Conservation (phyloP, 2,888 invertebrate species). For the Aspidapion aeneum region DNA sequence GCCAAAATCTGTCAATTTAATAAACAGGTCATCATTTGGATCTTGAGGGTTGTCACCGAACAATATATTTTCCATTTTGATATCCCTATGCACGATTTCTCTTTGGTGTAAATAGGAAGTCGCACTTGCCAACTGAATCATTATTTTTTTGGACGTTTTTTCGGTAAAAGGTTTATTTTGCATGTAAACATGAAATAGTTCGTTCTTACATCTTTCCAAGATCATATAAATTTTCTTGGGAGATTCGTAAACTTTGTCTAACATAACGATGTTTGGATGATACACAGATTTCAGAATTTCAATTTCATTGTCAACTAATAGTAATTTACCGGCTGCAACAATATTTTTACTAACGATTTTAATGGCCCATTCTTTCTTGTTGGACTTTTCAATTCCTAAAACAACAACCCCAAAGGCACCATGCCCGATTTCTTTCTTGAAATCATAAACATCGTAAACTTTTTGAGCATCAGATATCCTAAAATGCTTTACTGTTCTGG, state of each 20-base stretch:
- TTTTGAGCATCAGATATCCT: constrained; percentile 40
- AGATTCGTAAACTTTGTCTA: constrained; percentile 54
- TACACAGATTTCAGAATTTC: constrained; percentile 53
- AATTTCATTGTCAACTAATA: constrained; percentile 50
- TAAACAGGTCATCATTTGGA: constrained; percentile 47
- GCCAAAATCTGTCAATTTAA: constrained; percentile 58
- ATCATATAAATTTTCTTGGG: constrained; percentile 54
- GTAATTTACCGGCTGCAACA: constrained; percentile 29
- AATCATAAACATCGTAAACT: constrained; percentile 40
- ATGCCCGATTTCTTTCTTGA: constrained; percentile 45
- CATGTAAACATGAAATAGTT: constrained; percentile 47
- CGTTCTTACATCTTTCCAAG: constrained; percentile 53
- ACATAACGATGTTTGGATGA: constrained; percentile 54
- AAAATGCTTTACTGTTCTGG: constrained; percentile 41
- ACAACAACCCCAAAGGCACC: constrained; percentile 48
- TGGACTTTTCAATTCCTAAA: constrained; percentile 41
- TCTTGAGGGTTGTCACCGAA: constrained; percentile 50
- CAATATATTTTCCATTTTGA: constrained; percentile 51
- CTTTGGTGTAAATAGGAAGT: constrained; percentile 49
- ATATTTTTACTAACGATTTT: constrained; percentile 47
- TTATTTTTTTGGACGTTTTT: constrained; percentile 39
- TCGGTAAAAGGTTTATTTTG: constrained; percentile 42
- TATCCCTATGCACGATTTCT: constrained; percentile 52
- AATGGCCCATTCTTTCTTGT: constrained; percentile 44
- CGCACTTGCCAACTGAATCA: constrained; percentile 43